Base-by-base conservation (phyloP, 2,113 vertebrate species). In the Melanostigma gelatinosum region DNA sequence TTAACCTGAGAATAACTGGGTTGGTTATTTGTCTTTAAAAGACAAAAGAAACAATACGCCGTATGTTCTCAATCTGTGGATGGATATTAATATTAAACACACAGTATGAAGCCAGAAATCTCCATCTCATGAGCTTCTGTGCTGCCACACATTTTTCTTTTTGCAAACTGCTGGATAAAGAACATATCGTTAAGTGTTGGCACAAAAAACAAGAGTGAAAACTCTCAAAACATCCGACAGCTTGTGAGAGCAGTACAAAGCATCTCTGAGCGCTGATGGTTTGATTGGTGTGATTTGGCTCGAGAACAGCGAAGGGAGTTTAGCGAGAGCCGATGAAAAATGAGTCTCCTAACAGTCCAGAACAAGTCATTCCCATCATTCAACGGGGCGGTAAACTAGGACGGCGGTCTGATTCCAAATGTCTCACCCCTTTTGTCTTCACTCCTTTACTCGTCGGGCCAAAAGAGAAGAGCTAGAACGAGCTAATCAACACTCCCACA, bases 321-420 rank as follows among this genome's bases (percentile, higher is more conserved):
- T 34, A 46, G 63, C 20, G 38, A 24, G 22, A 44, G 46, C 66
- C 42, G 61, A 65, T 27, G 42, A 54, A 72, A 36, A 79, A 32
- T 0, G 20, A 52, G 32, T 48, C 67, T 79, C 29, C 2, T 2
- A 44, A 48, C 1, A 52, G 50, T 32, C 4, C 1, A 8, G 20
- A 13, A 48, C 55, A 66, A 38, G 66, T 81, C 44, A 1, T 2
- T 27, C 3, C 52, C 55, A 11, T 40, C 11, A 6, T 32, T 1
- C 22, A 24, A 55, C 6, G 12, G 22, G 44, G 61, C 67, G 77
- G 38, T 44, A n/a, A 72, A 84, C 52, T 3, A 42, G 79, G 66
- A 48, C 79, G 69, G 78, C 52, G 42, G 87, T 60, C 77, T 78
- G 73, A 74, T 44, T 64, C 15, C 1, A 11, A 62, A 69, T 48